Percentiles rank a stretch among this genome's conserved stretches.
phyloP scores from a whole-genome alignment of 2,888 invertebrate species.

The Volucella zonaria region DNA sequence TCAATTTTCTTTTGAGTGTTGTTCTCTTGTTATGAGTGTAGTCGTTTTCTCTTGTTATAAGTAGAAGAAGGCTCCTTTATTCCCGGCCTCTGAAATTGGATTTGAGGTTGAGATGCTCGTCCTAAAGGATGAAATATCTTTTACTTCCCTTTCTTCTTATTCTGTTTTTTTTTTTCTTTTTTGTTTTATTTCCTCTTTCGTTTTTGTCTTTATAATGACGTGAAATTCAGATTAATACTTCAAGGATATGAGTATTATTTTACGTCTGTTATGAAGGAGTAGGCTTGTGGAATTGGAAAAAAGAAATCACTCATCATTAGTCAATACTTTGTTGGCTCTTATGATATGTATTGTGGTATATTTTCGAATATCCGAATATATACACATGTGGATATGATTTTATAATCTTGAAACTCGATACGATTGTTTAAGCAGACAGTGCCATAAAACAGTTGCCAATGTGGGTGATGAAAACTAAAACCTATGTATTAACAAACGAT shows the following conservation, averaged over 20 bases:
- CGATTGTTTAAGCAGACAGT: not conserved
- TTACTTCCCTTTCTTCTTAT: not conserved
- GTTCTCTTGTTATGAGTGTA: not conserved
- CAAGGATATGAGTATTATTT: constrained; percentile 24
- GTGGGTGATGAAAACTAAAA: not conserved
- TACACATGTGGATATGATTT: not conserved
- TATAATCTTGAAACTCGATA: not conserved
- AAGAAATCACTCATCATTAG: constrained; percentile 6
- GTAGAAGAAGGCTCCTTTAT: not conserved
- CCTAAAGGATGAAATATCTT: not conserved
- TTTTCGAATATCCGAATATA: not conserved
- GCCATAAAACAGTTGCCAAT: not conserved
- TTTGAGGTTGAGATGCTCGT: not conserved
- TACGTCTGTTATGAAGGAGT: not conserved
- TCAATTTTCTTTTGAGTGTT: constrained; percentile 14
- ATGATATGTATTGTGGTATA: not conserved
- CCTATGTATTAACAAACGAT: not conserved
- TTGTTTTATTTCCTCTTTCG: not conserved
- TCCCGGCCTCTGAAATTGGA: not conserved
- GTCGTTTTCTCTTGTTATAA: constrained; percentile 5
- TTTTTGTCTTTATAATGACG: constrained; percentile 23
- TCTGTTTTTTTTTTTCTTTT: not conserved
- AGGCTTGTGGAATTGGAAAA: not conserved
- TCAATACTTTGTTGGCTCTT: not conserved
- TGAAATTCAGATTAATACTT: constrained; percentile 28